phyloP scores from a whole-genome alignment of 2,888 invertebrate genomes.

The Danaus chrysippus region DNA sequence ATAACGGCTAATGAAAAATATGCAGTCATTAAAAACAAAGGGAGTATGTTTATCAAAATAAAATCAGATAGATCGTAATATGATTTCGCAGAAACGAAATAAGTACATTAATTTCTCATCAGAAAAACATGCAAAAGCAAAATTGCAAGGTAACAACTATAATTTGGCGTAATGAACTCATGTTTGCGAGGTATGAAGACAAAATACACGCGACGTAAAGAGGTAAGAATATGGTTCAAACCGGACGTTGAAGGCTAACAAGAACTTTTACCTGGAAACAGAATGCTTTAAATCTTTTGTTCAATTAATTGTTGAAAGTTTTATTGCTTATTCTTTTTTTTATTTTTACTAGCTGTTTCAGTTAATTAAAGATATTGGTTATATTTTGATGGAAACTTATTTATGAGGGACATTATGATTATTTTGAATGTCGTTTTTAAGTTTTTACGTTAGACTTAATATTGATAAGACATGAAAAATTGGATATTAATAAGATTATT shows the following conservation, averaged over 20 bases:
- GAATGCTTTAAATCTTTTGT: not conserved
- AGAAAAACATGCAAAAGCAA: constrained; percentile 55
- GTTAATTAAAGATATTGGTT: no score
- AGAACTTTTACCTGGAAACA: constrained; percentile 7
- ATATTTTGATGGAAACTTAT: no score
- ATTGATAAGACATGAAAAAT: no score
- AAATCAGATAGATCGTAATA: constrained; percentile 31
- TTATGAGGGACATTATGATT: no score
- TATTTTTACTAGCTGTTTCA: not conserved
- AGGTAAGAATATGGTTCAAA: constrained; percentile 20
- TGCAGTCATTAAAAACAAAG: constrained; percentile 23
- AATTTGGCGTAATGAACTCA: constrained; percentile 61
- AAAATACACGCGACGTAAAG: constrained; percentile 49
- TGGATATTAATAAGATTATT: no score
- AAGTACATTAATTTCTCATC: constrained; percentile 48
- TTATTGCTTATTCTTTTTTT: not conserved
- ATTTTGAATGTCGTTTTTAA: no score
- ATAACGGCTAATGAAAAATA: constrained; percentile 24
- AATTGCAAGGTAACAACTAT: constrained; percentile 54
- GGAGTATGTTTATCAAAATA: constrained; percentile 23
- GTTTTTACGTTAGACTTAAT: no score
- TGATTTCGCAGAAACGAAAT: constrained; percentile 35
- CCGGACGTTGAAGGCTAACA: constrained; percentile 3
- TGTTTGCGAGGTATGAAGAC: constrained; percentile 48
- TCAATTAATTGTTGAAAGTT: not conserved